Evolutionary conservation across 2,113 vertebrate genomes (phyloP).

Genomic region (Eretmochelys imbricata): DNA sequence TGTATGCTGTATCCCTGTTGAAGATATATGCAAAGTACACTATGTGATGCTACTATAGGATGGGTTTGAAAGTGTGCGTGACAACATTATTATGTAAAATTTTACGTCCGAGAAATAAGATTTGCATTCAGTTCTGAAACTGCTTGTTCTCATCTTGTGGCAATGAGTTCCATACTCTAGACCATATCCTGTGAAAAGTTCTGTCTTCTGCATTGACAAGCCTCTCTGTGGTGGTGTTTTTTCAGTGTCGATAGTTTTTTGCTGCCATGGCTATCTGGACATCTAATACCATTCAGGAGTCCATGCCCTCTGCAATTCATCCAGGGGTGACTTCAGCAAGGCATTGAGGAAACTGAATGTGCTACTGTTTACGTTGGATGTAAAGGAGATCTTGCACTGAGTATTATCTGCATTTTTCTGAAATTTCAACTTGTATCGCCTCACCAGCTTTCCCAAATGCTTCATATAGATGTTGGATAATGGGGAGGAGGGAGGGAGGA

Average conservation of each 20-base stretch:
- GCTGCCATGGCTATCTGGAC: too few relatives aligned
- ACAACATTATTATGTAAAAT: neutral
- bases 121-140: neutral
- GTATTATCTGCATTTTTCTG: neutral
- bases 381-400: neutral
- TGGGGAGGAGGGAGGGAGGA: neutral
- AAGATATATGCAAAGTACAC: neutral
- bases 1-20: accelerated
- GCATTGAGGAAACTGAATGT: neutral
- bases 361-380: neutral
- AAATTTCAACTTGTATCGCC: neutral
- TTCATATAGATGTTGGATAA: neutral
- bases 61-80: neutral
- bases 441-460: neutral
- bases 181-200: too few relatives aligned
- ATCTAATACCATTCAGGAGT: too few relatives aligned
- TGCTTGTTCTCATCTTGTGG: neutral
- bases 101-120: neutral
- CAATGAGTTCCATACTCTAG: neutral
- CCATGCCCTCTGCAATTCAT: neutral
- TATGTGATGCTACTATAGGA: neutral
- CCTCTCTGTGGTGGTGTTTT: too few relatives aligned
- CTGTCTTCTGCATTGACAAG: too few relatives aligned
- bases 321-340: neutral
- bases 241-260: too few relatives aligned